phyloP scores from a whole-genome alignment of 1,140 invertebrate genomes.

The Drosophila ficusphila region DNA sequence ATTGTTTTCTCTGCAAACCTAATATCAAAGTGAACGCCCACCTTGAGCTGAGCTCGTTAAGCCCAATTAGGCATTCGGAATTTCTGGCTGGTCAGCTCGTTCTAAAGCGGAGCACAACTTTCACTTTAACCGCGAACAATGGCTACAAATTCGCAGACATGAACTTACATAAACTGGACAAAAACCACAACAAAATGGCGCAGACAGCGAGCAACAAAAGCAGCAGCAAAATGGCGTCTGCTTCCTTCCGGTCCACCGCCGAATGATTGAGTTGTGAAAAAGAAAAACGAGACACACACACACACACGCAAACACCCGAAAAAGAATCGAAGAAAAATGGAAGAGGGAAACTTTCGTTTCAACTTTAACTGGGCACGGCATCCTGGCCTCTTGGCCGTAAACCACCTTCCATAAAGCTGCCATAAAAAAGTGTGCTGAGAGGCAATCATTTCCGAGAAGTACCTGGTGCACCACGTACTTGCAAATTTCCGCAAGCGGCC shows the following conservation, averaged over 20 bases:
- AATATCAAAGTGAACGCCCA: constrained; percentile 38
- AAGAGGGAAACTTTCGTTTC: constrained; percentile 4
- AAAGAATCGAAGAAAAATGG: not conserved
- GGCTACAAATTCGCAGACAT: constrained; percentile 59
- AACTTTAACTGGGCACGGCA: not conserved
- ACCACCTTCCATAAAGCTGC: constrained; percentile 25
- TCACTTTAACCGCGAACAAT: constrained; percentile 65
- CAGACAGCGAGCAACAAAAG: constrained; percentile 42
- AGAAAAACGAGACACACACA: too few species aligned
- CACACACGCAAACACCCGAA: too few species aligned
- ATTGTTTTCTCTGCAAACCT: not conserved
- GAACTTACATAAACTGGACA: not conserved
- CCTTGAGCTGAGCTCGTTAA: constrained; percentile 44
- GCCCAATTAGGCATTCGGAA: constrained; percentile 59
- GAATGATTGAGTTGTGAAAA: constrained; percentile 36
- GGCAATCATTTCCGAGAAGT: constrained; percentile 49
- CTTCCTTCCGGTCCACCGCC: constrained; percentile 67
- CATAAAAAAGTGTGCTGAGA: constrained; percentile 42
- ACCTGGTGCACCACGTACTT: constrained; percentile 51
- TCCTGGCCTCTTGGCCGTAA: constrained; percentile 11
- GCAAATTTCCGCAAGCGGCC: constrained; percentile 73
- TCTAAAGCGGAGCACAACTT: constrained; percentile 54
- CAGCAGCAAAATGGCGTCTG: constrained; percentile 42
- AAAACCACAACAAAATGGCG: constrained; percentile 60
- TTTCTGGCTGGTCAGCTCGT: constrained; percentile 30